Evolutionary conservation across 2,888 invertebrate genomes (phyloP), one percentile per base, ranked within the genome.

Genomic region (Ferdinandea cuprea): DNA sequence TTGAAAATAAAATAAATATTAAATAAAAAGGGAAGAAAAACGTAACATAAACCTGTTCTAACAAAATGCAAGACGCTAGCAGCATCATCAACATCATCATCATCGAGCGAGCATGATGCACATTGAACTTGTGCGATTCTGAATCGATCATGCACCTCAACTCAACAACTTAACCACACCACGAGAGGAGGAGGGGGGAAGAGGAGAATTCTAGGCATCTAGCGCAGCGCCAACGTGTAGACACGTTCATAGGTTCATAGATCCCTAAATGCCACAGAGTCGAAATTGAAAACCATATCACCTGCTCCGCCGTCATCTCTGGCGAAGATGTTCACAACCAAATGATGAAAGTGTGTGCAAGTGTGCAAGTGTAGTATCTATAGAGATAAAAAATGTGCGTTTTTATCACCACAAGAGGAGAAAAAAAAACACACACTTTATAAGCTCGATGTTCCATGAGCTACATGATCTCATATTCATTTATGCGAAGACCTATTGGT

Each of bases 41-140:
- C 44, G 52, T 37, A 61, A 59, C 63, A 30, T 48, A 78, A 83
- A 83, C 83, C 83, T 56, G 81, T 81, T 76, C 59, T 72, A 81
- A 66, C 71, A 56, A 76, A 76, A 69, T 63, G 76, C 63, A n/a
- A n/a, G n/a, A 63, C 17, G 15, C 28, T 30, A 21, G 54, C 13
- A 37, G 15, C 59, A 65, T 52, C 52, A 73, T 28, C 58, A n/a
- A 44, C 72, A 46, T 59, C 52, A 61, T 59, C 66, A 65, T 44
- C 50, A 52, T 19, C 58, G 19, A 50, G 48, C 48, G 52, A 61
- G 66, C 61, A 61, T 15, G 66, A 50, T 83, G 83, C 72, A 83
- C 83, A 78, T 83, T 83, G 78, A 83, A 83, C 81, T 81, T 83
- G 83, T 78, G 78, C 78, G 72, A 78, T 78, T 83, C 72, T 56